Evolutionary conservation across 2,113 vertebrate species (phyloP), one percentile per base, ranked within the genome.

Genomic region (Corythornis vintsioides): DNA sequence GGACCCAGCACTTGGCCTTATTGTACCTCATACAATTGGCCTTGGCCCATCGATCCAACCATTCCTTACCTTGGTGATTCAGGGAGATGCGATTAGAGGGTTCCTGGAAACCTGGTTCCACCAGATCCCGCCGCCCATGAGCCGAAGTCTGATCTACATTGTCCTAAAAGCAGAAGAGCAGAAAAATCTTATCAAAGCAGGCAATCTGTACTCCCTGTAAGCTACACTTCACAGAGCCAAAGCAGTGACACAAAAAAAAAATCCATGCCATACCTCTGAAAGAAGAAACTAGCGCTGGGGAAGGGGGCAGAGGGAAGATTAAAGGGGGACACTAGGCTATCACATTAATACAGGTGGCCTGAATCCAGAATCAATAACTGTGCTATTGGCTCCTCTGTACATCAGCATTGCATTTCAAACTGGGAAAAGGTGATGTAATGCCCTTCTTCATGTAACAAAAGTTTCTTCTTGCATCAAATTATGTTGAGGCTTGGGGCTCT

Each of bases 61-160:
- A 38, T 15, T 84, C 93, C 94, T 96, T 97, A 99, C 99, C 98
- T 98, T 98, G 98, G 91, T 98, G 98, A 83, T 50, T 97, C 50
- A 98, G 97, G 35, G 97, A 98, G 84, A 97, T 98, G 89, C 90
- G 98, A 90, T 96, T 98, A 82, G 98, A 89, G 20, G 97, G 96
- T 55, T 97, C 97, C 89, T 98, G 98, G 96, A 98, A 98, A 94
- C 96, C 96, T 1, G 98, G 95, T 94, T 97, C 98, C 87, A 98
- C 98, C 78, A 98, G 97, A 86, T 98, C 98, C 50, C 97, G 94
- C 1, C 98, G 97, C 93, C 97, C 96, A 89, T 97, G 98, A 93
- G 97, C 96, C 12, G 98, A 93, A 50, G 98, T 96, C 91, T 98
- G 98, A 94, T 99, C 98, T 94, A 98, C 98, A 90, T 98, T 98